Conservation (phyloP, 53 echinoderm and acorn worm species). For the Henricia sp. region DNA sequence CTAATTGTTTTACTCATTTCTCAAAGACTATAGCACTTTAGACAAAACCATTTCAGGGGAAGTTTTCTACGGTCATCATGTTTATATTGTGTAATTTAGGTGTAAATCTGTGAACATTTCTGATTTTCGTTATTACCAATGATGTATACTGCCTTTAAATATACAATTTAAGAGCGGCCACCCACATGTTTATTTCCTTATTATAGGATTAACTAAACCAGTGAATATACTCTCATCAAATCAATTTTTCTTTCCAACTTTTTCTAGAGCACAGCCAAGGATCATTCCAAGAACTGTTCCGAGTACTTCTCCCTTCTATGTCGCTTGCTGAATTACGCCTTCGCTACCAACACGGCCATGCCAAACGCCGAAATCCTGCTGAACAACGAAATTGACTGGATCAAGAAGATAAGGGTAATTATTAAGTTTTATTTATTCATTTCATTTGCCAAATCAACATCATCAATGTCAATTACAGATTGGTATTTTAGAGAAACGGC, state of each 20-base stretch:
- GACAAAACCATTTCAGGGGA: too few species aligned
- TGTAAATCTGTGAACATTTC: too few species aligned
- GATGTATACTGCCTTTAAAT: too few species aligned
- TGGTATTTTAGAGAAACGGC: too few species aligned
- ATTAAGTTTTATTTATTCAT: neutral
- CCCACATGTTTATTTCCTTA: neutral
- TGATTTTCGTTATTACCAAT: too few species aligned
- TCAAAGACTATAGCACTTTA: too few species aligned
- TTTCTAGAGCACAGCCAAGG: constrained; percentile 90
- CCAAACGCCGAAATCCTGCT: constrained; percentile 91
- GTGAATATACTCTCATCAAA: neutral
- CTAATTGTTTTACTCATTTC: too few species aligned
- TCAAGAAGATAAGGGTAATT: constrained; percentile 99
- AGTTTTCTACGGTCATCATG: too few species aligned
- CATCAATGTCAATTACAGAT: too few species aligned
- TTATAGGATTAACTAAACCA: neutral
- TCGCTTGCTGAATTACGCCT: constrained; percentile 93
- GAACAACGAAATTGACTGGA: constrained; percentile 99
- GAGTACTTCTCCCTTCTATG: constrained; percentile 92
- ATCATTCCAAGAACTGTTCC: constrained; percentile 85
- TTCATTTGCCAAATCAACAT: too few species aligned
- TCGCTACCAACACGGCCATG: constrained; percentile 78
- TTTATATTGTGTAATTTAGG: too few species aligned
- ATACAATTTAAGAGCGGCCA: too few species aligned
- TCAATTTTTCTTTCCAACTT: neutral